Evolutionary conservation across 2,888 invertebrate genomes (phyloP), one percentile per base, ranked within the genome.

Genomic region (Tenodera sinensis): DNA sequence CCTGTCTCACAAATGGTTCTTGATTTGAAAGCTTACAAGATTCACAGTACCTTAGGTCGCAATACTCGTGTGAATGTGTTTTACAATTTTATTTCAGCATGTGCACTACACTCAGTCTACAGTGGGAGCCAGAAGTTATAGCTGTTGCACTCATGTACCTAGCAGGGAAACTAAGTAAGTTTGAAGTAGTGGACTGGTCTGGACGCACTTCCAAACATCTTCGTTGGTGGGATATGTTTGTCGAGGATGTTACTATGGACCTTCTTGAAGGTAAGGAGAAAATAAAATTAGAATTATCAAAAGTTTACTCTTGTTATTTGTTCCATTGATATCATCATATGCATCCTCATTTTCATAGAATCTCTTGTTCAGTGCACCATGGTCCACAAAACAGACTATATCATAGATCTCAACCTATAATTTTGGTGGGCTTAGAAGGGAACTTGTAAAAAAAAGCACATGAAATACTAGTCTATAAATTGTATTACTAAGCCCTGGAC

Each of bases 121-220:
- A 99, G 94, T 99, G 99, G 99, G 99, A 99, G 93, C 99, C 99
- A 0, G 99, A 99, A 94, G 98, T 99, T 84, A 97, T 98, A 91
- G 99, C 99, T 0, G 98, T 99, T 12, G 99, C 99, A 0, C 94
- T 99, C 20, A 98, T 99, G 96, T 99, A 99, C 93, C 95, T 99
- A 90, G 99, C 99, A 0, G 98, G 98, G 88, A 98, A 99, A 93
- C 94, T 99, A 30, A 98, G 97, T 93, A 98, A 98, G 93, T 98
- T 99, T 93, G 98, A 98, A 92, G 97, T 99, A 0, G 95, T 96
- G 8, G 99, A 99, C 93, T 99, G 99, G 99, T 95, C 96, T 82
- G 98, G 98, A 0, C 94, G 98, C 15, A 94, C 94, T 86, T 93
- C 96, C 3, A 96, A 97, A 92, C 97, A 98, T 93, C 94, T 95